phyloP scores from a whole-genome alignment of 2,113 vertebrate genomes.

The Agapornis roseicollis region DNA sequence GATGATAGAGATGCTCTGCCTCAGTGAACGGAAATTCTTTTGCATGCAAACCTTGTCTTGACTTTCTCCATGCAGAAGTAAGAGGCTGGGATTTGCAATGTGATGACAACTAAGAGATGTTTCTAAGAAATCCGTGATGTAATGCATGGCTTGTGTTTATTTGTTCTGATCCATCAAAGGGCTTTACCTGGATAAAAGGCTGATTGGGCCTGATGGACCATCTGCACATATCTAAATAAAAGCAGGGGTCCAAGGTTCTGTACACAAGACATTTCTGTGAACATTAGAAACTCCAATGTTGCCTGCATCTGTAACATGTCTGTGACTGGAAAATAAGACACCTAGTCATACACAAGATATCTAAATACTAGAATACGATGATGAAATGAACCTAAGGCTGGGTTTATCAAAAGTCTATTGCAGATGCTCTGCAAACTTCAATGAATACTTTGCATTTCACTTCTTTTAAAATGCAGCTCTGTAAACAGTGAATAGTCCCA shows the following conservation, averaged over 20 bases:
- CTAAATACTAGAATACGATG: not conserved
- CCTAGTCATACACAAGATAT: not conserved
- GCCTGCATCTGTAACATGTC: not conserved
- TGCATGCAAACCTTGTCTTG: rapidly evolving
- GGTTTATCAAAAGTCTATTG: constrained; percentile 7
- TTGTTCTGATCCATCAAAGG: not conserved
- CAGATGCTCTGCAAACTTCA: constrained; percentile 39
- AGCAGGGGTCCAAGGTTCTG: not conserved
- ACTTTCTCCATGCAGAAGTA: not conserved
- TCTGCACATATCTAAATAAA: not conserved
- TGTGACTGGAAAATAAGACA: not conserved
- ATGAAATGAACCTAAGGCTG: not conserved
- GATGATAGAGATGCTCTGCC: not conserved
- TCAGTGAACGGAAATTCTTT: not conserved
- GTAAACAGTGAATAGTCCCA: constrained; percentile 31
- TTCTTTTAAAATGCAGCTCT: constrained; percentile 40
- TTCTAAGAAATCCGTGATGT: not conserved
- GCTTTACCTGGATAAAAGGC: not conserved
- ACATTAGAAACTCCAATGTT: not conserved
- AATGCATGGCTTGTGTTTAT: not conserved
- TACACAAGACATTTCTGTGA: not conserved
- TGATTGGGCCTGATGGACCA: not conserved
- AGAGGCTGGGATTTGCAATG: not conserved
- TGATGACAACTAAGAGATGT: not conserved
- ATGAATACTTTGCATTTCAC: constrained; percentile 17